Evolutionary conservation across 2,888 invertebrate genomes (phyloP), one percentile per base, ranked within the genome.

Genomic region (Embidobia sp.): DNA sequence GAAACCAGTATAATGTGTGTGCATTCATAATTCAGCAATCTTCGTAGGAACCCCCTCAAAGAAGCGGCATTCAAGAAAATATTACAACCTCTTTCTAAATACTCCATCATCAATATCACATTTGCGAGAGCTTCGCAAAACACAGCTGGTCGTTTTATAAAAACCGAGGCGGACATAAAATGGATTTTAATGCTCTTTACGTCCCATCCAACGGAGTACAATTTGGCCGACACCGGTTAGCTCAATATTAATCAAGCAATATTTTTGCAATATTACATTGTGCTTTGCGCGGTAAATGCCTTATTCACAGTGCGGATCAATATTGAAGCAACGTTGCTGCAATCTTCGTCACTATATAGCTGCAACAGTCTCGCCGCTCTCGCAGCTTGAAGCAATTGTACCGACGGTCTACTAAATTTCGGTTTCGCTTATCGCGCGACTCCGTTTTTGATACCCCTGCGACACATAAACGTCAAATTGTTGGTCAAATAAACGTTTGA

Each of bases 241-340:
- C n/a, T 19, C 22, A 69, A 69, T 51, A 69, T 69, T 59, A 44
- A 57, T 51, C 49, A 26, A 59, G 57, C 49, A 51, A 69, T 69
- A 69, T 69, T 69, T 69, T 42, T 49, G 31, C 33, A 69, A 44
- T 69, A 69, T 69, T 51, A 59, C 51, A 69, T 69, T 59, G 57
- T 42, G 42, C 40, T 44, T 37, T 48, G 51, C 29, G 48, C 13
- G 27, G 22, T 35, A 44, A 48, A 67, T 59, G 69, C 22, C 49
- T 57, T 49, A 48, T 59, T 57, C 69, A 59, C n/a, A 7, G 35
- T 33, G 7, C 40, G 49, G 57, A 57, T 69, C 57, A 59, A 59
- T 69, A 59, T 59, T 57, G 48, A 49, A 69, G 69, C 57, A 53
- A 69, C 49, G 48, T 67, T 35, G 48, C 55, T 55, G 49, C 57